phyloP scores from a whole-genome alignment of 2,888 invertebrate genomes.

The Idaea dimidiata region DNA sequence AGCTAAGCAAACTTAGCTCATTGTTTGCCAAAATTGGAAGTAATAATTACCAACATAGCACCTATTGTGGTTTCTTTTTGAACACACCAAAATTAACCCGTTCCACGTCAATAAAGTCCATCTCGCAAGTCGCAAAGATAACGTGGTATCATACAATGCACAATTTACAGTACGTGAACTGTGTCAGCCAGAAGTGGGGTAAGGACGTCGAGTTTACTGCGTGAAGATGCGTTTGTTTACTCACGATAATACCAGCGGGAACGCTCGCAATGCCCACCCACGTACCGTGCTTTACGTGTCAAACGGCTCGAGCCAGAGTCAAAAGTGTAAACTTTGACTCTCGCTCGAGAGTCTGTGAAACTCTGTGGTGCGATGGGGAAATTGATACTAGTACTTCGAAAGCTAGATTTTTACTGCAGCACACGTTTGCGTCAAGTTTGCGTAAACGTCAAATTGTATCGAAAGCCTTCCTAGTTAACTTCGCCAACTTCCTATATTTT shows the following conservation, averaged over 20 bases:
- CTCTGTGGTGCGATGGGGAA: too few species aligned
- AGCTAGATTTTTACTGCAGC: too few species aligned
- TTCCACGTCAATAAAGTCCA: neutral
- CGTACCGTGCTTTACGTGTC: neutral
- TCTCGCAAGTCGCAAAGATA: constrained; percentile 2
- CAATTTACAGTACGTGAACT: constrained; percentile 9
- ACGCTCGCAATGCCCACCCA: neutral
- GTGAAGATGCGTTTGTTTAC: constrained; percentile 3
- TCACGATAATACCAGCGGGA: neutral
- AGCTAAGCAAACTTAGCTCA: too few species aligned
- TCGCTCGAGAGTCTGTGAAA: too few species aligned
- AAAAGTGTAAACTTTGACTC: too few species aligned
- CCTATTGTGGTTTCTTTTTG: neutral
- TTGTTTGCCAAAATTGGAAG: too few species aligned
- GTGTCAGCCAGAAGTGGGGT: constrained; percentile 23
- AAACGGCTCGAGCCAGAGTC: neutral
- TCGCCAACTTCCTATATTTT: too few species aligned
- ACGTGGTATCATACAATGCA: constrained; percentile 6
- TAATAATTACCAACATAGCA: too few species aligned
- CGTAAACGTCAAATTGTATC: too few species aligned
- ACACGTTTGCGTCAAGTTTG: too few species aligned
- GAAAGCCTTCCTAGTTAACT: too few species aligned
- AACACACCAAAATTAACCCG: neutral
- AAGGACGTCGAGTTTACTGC: constrained; percentile 39
- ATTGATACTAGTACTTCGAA: too few species aligned